These are phyloP conservation scores for Drosophila melanogaster DNA, from an alignment of 1,140 invertebrate species.

Conservation along the genomic window DNA sequence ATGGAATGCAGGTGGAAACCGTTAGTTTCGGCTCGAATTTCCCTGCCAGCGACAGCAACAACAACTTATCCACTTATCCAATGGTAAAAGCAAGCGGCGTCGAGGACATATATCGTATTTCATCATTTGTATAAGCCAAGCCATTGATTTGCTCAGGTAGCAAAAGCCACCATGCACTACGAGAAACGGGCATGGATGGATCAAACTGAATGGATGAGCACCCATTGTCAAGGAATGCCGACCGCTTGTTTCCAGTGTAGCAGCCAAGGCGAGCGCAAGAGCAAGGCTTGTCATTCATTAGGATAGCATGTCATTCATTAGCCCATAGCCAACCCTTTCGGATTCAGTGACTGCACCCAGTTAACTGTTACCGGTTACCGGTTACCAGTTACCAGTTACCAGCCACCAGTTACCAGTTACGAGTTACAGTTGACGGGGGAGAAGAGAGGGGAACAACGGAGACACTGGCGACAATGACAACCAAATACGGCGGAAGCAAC, in stretches of 20 bases:
- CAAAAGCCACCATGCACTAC: background rate
- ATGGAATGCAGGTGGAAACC: conserved; percentile 26
- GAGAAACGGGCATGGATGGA: background rate
- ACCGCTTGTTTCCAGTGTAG: background rate
- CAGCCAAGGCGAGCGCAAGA: conserved; percentile 1
- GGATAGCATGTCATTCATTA: conserved; percentile 70
- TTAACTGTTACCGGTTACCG: conserved; percentile 8
- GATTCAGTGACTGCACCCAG: conserved; percentile 44
- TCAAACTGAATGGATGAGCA: background rate
- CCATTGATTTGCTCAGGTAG: conserved; percentile 66
- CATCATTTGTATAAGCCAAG: conserved; percentile 65
- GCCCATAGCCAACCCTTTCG: conserved; percentile 3
- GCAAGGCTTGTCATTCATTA: conserved; percentile 66
- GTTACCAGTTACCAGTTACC: background rate
- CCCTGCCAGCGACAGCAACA: conserved; percentile 18
- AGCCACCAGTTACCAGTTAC: too few relatives aligned
- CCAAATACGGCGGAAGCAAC: conserved; percentile 49
- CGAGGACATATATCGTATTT: conserved; percentile 66
- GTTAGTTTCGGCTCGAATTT: conserved; percentile 45
- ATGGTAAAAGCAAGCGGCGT: conserved; percentile 5
- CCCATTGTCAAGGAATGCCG: too few relatives aligned
- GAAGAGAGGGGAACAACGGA: background rate
- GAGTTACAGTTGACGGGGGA: conserved; percentile 12
- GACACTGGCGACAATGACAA: conserved; percentile 26
- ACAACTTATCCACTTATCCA: conserved; percentile 23